Evolutionary conservation across 53 echinoderm and acorn worm species (phyloP).

Genomic region (Zoroaster sp.): DNA sequence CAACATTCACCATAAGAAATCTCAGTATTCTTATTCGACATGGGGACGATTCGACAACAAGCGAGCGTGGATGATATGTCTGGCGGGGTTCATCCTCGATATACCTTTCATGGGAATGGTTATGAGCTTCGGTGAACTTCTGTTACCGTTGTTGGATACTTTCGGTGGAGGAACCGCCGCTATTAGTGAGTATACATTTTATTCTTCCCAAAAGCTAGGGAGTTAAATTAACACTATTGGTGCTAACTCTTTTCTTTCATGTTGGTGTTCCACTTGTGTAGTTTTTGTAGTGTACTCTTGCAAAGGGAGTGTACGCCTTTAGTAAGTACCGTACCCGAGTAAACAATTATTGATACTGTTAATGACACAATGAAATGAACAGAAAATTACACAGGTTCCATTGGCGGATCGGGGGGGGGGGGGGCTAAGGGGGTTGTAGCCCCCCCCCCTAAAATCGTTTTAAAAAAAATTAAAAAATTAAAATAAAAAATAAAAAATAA

Average conservation of each 20-base stretch:
- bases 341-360: too few species aligned
- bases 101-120: constrained; percentile 94
- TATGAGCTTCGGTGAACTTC: constrained; percentile 95
- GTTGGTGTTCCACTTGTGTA: neutral
- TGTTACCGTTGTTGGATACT: constrained; percentile 68
- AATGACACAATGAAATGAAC: too few species aligned
- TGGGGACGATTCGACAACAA: constrained; percentile 18
- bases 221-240: too few species aligned
- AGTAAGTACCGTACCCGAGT: too few species aligned
- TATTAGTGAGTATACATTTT: constrained; percentile 70
- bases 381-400: too few species aligned
- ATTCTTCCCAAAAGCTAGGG: neutral
- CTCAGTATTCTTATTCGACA: constrained; percentile 2
- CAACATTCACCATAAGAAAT: neutral
- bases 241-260: neutral
- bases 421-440: too few species aligned
- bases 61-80: constrained; percentile 82
- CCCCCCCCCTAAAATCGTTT: too few species aligned
- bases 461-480: too few species aligned
- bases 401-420: too few species aligned
- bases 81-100: constrained; percentile 84
- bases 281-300: too few species aligned
- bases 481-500: too few species aligned
- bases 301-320: too few species aligned
- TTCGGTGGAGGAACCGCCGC: constrained; percentile 70